Conservation (phyloP, 2,797 vertebrate genomes). For the Percopsis omiscomaycus region DNA sequence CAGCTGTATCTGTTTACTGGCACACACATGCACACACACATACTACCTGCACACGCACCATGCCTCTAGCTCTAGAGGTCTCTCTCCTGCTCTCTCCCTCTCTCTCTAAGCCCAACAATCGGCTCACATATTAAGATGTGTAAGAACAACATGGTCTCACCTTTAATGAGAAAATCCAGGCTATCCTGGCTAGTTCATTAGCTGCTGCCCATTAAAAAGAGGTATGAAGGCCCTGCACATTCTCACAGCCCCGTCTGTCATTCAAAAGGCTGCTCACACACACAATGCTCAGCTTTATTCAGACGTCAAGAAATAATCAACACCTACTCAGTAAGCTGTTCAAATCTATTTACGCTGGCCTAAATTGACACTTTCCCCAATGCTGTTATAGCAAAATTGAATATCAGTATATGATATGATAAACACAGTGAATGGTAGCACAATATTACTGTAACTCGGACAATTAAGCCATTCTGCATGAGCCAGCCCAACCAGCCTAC, state of each 20-base stretch:
- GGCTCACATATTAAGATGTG: constrained; percentile 58
- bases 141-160: constrained; percentile 60
- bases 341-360: too few relatives aligned
- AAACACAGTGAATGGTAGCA: too few relatives aligned
- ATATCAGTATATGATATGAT: too few relatives aligned
- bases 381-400: too few relatives aligned
- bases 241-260: constrained; percentile 33
- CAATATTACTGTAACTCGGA: too few relatives aligned
- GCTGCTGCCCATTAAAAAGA: constrained; percentile 63
- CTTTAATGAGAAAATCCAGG: constrained; percentile 69
- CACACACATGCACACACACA: constrained; percentile 7
- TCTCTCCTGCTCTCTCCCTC: constrained; percentile 6
- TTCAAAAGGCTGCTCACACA: constrained; percentile 25
- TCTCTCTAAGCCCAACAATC: constrained; percentile 19
- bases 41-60: constrained; percentile 16
- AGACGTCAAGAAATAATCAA: background rate
- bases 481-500: too few relatives aligned
- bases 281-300: background rate
- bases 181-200: constrained; percentile 55
- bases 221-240: constrained; percentile 42
- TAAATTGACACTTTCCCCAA: too few relatives aligned
- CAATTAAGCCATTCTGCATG: too few relatives aligned
- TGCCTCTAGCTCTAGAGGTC: constrained; percentile 49
- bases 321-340: background rate
- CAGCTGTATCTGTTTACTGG: constrained; percentile 21